These are phyloP conservation scores for Ornithoptera alexandrae DNA, from an alignment of 2,888 invertebrate genomes.

Conservation along the genomic window DNA sequence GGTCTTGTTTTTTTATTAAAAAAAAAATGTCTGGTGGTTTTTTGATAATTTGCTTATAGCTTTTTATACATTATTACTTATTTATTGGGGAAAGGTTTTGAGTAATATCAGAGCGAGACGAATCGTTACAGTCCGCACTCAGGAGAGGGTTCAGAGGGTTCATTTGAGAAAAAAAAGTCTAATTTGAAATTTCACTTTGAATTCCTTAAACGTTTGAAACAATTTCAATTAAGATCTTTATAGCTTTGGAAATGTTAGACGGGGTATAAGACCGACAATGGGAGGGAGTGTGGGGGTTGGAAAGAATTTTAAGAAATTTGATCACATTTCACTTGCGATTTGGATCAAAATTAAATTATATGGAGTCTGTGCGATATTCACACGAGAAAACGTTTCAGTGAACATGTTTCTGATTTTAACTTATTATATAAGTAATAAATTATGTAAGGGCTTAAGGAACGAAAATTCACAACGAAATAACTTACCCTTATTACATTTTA, in stretches of 20 bases:
- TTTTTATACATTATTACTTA: no score
- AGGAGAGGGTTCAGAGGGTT: not conserved
- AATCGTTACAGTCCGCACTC: not conserved
- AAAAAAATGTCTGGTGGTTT: no score
- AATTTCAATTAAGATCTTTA: slow-evolving; percentile 23
- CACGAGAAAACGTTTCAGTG: no score
- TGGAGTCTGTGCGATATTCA: no score
- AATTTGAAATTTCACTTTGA: slow-evolving; percentile 11
- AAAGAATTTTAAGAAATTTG: slow-evolving; percentile 3
- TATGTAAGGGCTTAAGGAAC: no score
- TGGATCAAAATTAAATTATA: slow-evolving; percentile 13
- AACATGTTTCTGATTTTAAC: no score
- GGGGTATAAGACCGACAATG: not conserved
- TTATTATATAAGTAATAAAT: no score
- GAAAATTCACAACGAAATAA: no score
- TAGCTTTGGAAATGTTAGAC: slow-evolving; percentile 8
- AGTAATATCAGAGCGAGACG: not conserved
- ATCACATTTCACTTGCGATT: slow-evolving; percentile 6
- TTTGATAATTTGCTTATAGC: no score
- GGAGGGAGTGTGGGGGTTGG: not conserved
- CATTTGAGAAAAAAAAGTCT: slow-evolving; percentile 3
- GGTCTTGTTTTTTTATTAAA: no score
- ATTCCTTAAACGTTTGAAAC: slow-evolving; percentile 13
- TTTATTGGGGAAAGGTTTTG: no score
- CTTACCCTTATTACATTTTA: no score